Conservation (phyloP, 1,140 invertebrate genomes). For the Pogonus chalceus region DNA sequence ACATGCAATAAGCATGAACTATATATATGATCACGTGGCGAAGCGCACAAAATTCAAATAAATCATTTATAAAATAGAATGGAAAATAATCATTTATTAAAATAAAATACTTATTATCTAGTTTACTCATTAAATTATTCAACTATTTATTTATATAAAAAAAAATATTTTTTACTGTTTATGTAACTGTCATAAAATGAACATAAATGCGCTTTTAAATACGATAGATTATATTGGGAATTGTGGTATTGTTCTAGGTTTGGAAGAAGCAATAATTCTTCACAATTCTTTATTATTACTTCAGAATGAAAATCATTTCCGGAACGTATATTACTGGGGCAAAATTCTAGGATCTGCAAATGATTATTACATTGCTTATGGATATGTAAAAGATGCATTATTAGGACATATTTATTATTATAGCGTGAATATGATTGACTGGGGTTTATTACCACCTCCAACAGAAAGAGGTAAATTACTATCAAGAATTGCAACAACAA, state of each 20-base stretch:
- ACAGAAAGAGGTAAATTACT: conserved; percentile 47
- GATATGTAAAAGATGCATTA: conserved; percentile 55
- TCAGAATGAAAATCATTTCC: conserved; percentile 66
- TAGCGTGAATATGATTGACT: conserved; percentile 54
- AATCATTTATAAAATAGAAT: too few relatives aligned
- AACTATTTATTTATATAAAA: too few relatives aligned
- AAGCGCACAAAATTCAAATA: too few relatives aligned
- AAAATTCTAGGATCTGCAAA: conserved; percentile 51
- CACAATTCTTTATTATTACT: conserved; percentile 59
- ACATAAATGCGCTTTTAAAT: conserved; percentile 25
- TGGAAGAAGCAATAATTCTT: conserved; percentile 52
- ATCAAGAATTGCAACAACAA: conserved; percentile 40
- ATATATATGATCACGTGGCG: neutral
- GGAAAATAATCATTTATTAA: too few relatives aligned
- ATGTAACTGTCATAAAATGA: conserved; percentile 25
- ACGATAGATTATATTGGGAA: conserved; percentile 37
- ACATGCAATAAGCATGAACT: neutral
- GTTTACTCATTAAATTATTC: too few relatives aligned
- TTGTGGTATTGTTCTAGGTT: conserved; percentile 49
- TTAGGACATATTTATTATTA: conserved; percentile 57
- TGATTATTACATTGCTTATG: conserved; percentile 67
- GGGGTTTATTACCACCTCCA: conserved; percentile 53
- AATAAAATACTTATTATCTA: too few relatives aligned
- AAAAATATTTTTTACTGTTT: too few relatives aligned
- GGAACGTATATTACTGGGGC: conserved; percentile 63